Evolutionary conservation across 2,888 invertebrate species (phyloP).

Genomic region (Cryptocheilus praepositus): DNA sequence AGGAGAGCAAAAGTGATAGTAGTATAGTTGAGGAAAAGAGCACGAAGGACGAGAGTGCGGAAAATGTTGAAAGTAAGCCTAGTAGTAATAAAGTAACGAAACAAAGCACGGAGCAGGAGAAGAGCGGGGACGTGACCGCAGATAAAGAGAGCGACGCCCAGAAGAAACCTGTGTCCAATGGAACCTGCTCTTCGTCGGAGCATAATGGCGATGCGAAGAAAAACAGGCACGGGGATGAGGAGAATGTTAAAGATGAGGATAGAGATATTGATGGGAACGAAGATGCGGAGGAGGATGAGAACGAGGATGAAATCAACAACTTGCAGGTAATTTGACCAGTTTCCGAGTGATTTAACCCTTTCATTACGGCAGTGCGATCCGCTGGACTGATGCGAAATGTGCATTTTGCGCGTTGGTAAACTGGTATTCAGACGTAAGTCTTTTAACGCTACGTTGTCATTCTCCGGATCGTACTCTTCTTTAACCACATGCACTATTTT

Average conservation of each 20-base stretch:
- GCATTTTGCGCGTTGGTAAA: too few relatives aligned
- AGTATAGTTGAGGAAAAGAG: slow-evolving; percentile 39
- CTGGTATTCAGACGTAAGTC: too few relatives aligned
- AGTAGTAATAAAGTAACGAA: slow-evolving; percentile 15
- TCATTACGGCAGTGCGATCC: too few relatives aligned
- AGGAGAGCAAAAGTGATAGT: neutral
- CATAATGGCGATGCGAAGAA: slow-evolving; percentile 43
- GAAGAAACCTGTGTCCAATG: slow-evolving; percentile 45
- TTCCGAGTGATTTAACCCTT: too few relatives aligned
- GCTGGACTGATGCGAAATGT: too few relatives aligned
- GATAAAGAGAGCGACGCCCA: too few relatives aligned
- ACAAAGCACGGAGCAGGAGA: slow-evolving; percentile 19
- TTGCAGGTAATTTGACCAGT: slow-evolving; percentile 84
- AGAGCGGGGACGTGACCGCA: too few relatives aligned
- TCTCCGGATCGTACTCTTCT: too few relatives aligned
- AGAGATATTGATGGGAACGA: slow-evolving; percentile 70
- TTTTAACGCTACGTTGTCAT: too few relatives aligned
- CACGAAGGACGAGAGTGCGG: slow-evolving; percentile 10
- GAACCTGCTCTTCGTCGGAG: slow-evolving; percentile 48
- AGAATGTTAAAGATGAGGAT: slow-evolving; percentile 60
- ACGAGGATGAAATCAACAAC: slow-evolving; percentile 78
- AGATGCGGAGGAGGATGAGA: slow-evolving; percentile 76
- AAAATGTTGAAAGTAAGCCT: slow-evolving; percentile 26
- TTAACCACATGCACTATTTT: too few relatives aligned
- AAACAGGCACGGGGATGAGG: slow-evolving; percentile 33